phyloP scores from a whole-genome alignment of 1,140 invertebrate species.

The Chironomus tepperi region DNA sequence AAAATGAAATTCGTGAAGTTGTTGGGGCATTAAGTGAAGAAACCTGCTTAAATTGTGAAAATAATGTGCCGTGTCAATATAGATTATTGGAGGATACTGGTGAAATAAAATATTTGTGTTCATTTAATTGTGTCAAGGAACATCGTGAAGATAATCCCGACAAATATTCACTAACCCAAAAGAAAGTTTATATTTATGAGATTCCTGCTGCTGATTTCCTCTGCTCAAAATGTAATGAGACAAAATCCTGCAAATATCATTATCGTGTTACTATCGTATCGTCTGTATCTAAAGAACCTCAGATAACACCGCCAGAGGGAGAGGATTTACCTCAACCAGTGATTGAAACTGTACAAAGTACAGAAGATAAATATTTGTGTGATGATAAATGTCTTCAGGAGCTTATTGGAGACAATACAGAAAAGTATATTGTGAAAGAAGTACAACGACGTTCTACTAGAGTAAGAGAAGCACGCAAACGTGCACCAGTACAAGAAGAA shows the following conservation, averaged over 20 bases:
- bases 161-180: conserved; percentile 35
- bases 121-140: conserved; percentile 32
- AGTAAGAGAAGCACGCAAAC: conserved; percentile 40
- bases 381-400: conserved; percentile 40
- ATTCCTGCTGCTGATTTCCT: conserved; percentile 33
- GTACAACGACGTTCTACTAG: conserved; percentile 41
- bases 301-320: no score
- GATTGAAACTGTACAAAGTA: conserved; percentile 26
- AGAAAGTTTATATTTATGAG: conserved; percentile 42
- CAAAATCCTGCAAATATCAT: conserved; percentile 35
- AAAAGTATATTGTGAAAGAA: conserved; percentile 40
- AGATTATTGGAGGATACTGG: conserved; percentile 31
- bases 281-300: neutral
- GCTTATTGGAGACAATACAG: conserved; percentile 34
- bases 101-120: conserved; percentile 38
- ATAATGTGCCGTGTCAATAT: conserved; percentile 34
- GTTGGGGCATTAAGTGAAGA: conserved; percentile 25
- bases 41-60: conserved; percentile 37
- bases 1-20: conserved; percentile 35
- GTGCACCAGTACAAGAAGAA: conserved; percentile 34
- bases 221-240: conserved; percentile 33
- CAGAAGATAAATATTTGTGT: conserved; percentile 35
- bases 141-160: conserved; percentile 34
- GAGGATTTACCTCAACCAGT: no score
- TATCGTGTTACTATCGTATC: conserved; percentile 23